These are phyloP conservation scores for Urosaurus nigricauda DNA, from an alignment of 2,797 vertebrate species.

Conservation along the genomic window DNA sequence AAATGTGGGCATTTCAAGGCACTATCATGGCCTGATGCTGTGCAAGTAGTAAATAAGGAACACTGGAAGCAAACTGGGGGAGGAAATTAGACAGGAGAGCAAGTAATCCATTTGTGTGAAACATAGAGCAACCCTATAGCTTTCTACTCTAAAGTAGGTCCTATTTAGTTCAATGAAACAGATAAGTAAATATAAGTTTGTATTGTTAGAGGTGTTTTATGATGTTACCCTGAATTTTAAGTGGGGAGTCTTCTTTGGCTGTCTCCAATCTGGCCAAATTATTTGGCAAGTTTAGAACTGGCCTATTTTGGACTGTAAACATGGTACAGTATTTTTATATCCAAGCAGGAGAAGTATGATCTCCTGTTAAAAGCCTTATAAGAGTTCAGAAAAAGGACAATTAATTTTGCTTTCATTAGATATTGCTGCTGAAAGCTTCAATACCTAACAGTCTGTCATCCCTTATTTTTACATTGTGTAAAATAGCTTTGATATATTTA, in stretches of 20 bases:
- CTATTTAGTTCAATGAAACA: not conserved
- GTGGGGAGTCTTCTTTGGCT: not conserved
- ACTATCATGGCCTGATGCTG: no score
- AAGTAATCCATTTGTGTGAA: not conserved
- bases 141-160: not conserved
- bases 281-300: not conserved
- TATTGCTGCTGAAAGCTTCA: slow-evolving; percentile 32
- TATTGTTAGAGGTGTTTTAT: not conserved
- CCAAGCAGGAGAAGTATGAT: not conserved
- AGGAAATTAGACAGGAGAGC: not conserved
- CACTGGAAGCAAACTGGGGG: not conserved
- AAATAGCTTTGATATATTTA: slow-evolving; percentile 28
- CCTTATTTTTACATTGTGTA: slow-evolving; percentile 12
- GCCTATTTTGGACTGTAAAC: not conserved
- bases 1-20: not conserved
- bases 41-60: not conserved
- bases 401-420: slow-evolving; percentile 21
- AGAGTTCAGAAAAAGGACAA: not conserved
- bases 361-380: not conserved
- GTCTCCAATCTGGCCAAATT: not conserved
- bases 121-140: not conserved
- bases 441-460: slow-evolving; percentile 11
- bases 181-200: not conserved
- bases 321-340: not conserved
- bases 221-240: not conserved